Evolutionary conservation across 2,888 invertebrate species (phyloP).

Genomic region (Oxycera nigricornis): DNA sequence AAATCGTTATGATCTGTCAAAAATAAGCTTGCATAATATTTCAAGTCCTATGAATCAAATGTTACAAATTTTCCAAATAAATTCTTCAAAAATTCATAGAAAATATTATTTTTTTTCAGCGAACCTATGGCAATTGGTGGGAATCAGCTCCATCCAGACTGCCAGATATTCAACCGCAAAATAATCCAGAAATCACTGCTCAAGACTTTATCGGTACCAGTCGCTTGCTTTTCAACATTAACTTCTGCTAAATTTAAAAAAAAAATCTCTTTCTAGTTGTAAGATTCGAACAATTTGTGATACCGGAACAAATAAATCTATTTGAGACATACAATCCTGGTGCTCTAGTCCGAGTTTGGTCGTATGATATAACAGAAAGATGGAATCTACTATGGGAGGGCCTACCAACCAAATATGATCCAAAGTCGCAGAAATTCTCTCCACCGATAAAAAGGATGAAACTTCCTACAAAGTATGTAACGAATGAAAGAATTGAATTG

Average conservation of each 20-base stretch:
- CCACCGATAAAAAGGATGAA: constrained; percentile 71
- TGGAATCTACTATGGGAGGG: constrained; percentile 85
- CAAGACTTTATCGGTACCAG: constrained; percentile 82
- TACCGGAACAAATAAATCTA: constrained; percentile 67
- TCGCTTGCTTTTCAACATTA: constrained; percentile 38
- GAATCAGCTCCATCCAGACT: constrained; percentile 76
- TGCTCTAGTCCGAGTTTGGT: constrained; percentile 82
- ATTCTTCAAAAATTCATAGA: too few relatives aligned
- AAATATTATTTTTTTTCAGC: constrained; percentile 62
- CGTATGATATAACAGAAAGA: constrained; percentile 62
- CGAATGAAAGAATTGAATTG: background rate
- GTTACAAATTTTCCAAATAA: background rate
- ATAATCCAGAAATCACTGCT: constrained; percentile 69
- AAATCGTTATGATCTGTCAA: too few relatives aligned
- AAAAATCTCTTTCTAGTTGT: constrained; percentile 54
- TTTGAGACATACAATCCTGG: constrained; percentile 90
- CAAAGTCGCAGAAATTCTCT: constrained; percentile 75
- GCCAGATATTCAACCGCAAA: constrained; percentile 77
- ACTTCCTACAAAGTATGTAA: constrained; percentile 65
- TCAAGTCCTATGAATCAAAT: too few relatives aligned
- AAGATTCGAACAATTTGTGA: constrained; percentile 59
- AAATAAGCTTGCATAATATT: too few relatives aligned
- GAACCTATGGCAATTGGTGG: constrained; percentile 88
- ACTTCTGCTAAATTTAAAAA: background rate
- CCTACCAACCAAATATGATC: constrained; percentile 68